Conservation (phyloP, 2,888 invertebrate genomes). For the Charanyca ferruginea region DNA sequence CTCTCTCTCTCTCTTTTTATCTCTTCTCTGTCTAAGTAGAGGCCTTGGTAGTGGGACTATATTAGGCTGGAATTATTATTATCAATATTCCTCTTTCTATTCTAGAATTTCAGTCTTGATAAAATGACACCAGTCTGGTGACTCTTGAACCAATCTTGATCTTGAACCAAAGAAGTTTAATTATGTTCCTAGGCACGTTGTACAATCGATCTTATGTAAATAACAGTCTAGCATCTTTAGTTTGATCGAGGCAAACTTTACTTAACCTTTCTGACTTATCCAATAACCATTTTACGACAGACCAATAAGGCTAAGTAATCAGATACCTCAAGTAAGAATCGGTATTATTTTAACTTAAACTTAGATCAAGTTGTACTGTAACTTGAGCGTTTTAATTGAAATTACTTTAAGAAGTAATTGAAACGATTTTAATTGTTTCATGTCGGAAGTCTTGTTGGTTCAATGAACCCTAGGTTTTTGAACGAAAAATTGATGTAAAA, state of each 20-base stretch:
- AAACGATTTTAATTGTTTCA: constrained; percentile 16
- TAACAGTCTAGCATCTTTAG: not conserved
- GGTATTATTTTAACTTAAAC: constrained; percentile 24
- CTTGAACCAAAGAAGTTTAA: not conserved
- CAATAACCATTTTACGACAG: not conserved
- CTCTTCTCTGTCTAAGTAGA: no score
- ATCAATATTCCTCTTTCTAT: no score
- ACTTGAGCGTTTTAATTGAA: constrained; percentile 36
- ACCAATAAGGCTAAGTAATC: constrained; percentile 20
- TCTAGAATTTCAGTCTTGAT: no score
- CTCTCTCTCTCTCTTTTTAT: no score
- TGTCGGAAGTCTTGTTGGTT: not conserved
- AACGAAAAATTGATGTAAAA: no score
- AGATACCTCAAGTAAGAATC: constrained; percentile 22
- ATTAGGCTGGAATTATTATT: no score
- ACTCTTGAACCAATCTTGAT: no score
- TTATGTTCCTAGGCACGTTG: not conserved
- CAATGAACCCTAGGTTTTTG: not conserved
- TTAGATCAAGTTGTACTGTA: constrained; percentile 26
- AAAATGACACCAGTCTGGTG: no score
- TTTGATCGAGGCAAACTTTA: constrained; percentile 1
- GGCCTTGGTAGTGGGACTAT: no score
- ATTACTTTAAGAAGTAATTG: constrained; percentile 38
- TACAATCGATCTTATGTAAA: not conserved
- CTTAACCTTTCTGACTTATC: not conserved